phyloP scores from a whole-genome alignment of 2,888 invertebrate genomes.

The Emmelina monodactyla region DNA sequence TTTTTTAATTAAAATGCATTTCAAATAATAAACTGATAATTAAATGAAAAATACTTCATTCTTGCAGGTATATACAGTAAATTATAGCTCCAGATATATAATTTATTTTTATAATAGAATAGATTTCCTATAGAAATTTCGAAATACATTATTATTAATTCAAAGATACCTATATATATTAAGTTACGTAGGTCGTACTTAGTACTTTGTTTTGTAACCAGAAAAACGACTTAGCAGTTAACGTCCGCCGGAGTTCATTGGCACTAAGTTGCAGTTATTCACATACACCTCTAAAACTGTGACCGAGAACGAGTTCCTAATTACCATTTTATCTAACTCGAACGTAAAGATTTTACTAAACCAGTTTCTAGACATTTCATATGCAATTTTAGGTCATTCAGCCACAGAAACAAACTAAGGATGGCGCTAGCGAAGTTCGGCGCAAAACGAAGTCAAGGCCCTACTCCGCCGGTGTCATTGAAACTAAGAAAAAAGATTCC shows the following conservation, averaged over 20 bases:
- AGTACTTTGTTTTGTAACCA: conserved; percentile 49
- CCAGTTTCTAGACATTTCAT: neutral
- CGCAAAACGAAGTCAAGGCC: conserved; percentile 49
- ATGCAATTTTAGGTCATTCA: conserved; percentile 27
- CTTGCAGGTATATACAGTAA: too few relatives aligned
- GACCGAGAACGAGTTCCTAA: conserved; percentile 46
- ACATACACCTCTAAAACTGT: too few relatives aligned
- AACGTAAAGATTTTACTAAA: neutral
- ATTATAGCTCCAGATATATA: too few relatives aligned
- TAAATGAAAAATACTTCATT: too few relatives aligned
- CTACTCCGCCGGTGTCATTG: conserved; percentile 51
- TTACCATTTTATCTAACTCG: conserved; percentile 30
- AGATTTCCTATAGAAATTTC: too few relatives aligned
- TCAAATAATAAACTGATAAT: too few relatives aligned
- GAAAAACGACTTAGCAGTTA: conserved; percentile 38
- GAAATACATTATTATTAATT: too few relatives aligned
- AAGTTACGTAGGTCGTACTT: too few relatives aligned
- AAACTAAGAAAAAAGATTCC: conserved; percentile 56
- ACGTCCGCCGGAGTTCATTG: conserved; percentile 51
- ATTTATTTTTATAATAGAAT: too few relatives aligned
- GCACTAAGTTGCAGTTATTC: conserved; percentile 58
- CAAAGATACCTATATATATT: too few relatives aligned
- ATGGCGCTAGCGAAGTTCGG: conserved; percentile 34
- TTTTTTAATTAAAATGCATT: too few relatives aligned
- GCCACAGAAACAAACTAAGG: conserved; percentile 36